Conservation (phyloP, 2,888 invertebrate species). For the Cosmia trapezina region DNA sequence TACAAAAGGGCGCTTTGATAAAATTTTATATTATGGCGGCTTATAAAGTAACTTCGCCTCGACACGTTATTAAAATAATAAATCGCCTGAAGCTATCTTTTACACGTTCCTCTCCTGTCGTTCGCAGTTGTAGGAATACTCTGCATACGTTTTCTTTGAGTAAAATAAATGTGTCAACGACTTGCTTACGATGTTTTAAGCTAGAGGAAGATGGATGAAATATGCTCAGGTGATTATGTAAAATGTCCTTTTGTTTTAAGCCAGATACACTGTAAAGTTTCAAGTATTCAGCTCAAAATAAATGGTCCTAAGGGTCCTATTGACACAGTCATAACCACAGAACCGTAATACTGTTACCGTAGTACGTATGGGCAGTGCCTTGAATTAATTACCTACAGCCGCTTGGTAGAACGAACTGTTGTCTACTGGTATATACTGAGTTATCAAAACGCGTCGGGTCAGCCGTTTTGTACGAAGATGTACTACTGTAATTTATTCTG, state of each 20-base stretch:
- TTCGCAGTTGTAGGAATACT: constrained; percentile 3
- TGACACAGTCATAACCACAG: neutral
- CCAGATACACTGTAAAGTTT: no score
- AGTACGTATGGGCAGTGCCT: no score
- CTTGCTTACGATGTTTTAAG: constrained; percentile 16
- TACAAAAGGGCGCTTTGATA: constrained; percentile 16
- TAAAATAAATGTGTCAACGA: constrained; percentile 36
- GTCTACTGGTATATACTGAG: no score
- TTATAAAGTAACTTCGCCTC: constrained; percentile 2
- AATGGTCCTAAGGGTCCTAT: neutral
- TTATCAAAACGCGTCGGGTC: no score
- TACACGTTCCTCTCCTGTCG: neutral
- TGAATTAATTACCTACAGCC: no score
- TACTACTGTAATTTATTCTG: no score
- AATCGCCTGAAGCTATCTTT: constrained; percentile 32
- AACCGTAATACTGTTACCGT: no score
- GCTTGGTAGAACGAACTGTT: no score
- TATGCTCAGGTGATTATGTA: constrained; percentile 1
- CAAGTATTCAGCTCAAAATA: neutral
- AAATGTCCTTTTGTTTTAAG: no score
- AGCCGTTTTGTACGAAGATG: no score
- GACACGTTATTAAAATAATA: constrained; percentile 46
- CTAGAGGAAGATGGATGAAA: neutral
- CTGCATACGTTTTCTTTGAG: constrained; percentile 14
- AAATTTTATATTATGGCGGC: neutral